Conservation (phyloP, 2,888 invertebrate species). For the Tipula lateralis region DNA sequence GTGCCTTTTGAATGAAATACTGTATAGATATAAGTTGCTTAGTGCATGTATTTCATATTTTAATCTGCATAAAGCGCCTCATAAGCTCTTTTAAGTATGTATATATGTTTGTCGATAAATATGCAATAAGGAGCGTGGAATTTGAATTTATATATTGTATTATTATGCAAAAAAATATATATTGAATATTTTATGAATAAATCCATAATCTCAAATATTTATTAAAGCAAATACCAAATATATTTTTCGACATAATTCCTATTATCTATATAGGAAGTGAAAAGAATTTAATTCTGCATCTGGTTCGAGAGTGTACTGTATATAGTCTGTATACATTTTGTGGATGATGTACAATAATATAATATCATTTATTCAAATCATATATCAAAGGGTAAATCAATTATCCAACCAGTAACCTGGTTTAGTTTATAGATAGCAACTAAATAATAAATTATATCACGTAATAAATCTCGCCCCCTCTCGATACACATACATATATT, state of each 20-base stretch:
- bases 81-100: neutral
- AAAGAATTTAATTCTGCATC: neutral
- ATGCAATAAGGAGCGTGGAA: neutral
- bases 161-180: neutral
- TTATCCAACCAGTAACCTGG: neutral
- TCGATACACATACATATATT: neutral
- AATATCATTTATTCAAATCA: neutral
- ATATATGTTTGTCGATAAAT: neutral
- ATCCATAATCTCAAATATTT: neutral
- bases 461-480: neutral
- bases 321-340: too few relatives aligned
- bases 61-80: neutral
- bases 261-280: neutral
- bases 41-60: neutral
- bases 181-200: neutral
- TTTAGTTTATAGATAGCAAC: neutral
- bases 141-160: neutral
- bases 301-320: too few relatives aligned
- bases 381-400: neutral
- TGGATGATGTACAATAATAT: neutral
- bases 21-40: too few relatives aligned
- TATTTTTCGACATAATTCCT: neutral
- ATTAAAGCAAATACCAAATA: neutral
- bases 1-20: too few relatives aligned
- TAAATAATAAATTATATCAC: neutral